Evolutionary conservation across 2,113 vertebrate species (phyloP), one percentile per base, ranked within the genome.

Genomic region (Colossoma macropomum): DNA sequence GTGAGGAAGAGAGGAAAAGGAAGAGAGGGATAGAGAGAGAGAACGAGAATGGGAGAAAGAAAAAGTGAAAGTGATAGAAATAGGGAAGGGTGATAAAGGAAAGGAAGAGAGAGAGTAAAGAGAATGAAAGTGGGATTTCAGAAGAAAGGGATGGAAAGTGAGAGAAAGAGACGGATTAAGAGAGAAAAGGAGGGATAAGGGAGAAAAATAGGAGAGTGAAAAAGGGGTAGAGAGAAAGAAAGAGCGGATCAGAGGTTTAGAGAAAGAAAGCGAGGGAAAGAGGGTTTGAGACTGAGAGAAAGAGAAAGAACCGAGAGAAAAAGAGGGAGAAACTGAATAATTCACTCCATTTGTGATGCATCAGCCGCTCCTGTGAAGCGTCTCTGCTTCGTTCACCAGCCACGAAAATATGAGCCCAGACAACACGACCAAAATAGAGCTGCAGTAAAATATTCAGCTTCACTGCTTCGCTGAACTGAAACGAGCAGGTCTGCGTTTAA

Each of bases 311-410:
- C n/a, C n/a, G 9, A 4, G 54, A 56, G 21, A 25, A 10, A 60
- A 16, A 68, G 27, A 19, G 27, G 13, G 41, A 12, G 41, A 68
- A 10, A 68, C 25, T 69, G 27, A 81, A 81, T 85, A 77, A 77
- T 85, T 85, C 74, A 81, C 17, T 65, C 65, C 66, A 81, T 62
- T 77, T 34, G 71, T 63, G 70, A 38, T 25, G 65, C 56, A 19
- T 77, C 72, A 80, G 62, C 25, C 52, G 56, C 25, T 79, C 77
- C 59, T 76, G 63, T 85, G 80, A 85, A 82, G 32, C 0, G 34
- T 70, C 28, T 13, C 27, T 19, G 38, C 80, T 82, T 66, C 52
- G 54, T 69, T 41, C 81, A 27, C 17, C 32, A 41, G 34, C 32
- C 7, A 12, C 48, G 69, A 83, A 77, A 77, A 77, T 69, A 77